Conservation (phyloP, 2,113 vertebrate genomes). For the Trochalopteron elliotii region DNA sequence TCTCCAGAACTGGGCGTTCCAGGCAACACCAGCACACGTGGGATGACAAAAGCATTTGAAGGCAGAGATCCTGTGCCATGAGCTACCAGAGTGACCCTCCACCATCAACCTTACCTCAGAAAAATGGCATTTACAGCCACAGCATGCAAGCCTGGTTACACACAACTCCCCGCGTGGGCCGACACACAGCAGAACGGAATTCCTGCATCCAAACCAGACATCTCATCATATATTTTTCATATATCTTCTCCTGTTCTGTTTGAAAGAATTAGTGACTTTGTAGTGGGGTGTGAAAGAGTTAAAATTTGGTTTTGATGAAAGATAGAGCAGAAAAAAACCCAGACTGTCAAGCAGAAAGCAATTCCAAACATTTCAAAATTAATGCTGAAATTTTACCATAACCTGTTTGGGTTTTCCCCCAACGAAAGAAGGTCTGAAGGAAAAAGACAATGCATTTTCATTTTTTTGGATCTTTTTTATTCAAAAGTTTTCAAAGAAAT, state of each 20-base stretch:
- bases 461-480: constrained; percentile 86
- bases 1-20: not conserved
- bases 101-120: not conserved
- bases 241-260: not conserved
- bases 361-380: not conserved
- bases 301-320: not conserved
- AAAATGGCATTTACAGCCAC: not conserved
- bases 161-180: rapidly evolving
- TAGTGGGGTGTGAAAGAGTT: not conserved
- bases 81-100: not conserved
- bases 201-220: not conserved
- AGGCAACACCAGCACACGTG: rapidly evolving
- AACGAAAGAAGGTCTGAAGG: constrained; percentile 23
- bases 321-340: not conserved
- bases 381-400: not conserved
- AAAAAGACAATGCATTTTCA: constrained; percentile 38
- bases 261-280: not conserved
- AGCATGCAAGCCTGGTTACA: rapidly evolving
- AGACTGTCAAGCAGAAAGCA: not conserved
- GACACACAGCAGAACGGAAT: not conserved
- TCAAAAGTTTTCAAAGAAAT: constrained; percentile 94
- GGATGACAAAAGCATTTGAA: not conserved
- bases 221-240: not conserved
- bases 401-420: not conserved
- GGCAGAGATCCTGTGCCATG: not conserved